A percentile compares a stretch with the other conserved stretches of the same genome.
phyloP scores from a whole-genome alignment of 2,797 vertebrate genomes.

The Sebastes itinus region DNA sequence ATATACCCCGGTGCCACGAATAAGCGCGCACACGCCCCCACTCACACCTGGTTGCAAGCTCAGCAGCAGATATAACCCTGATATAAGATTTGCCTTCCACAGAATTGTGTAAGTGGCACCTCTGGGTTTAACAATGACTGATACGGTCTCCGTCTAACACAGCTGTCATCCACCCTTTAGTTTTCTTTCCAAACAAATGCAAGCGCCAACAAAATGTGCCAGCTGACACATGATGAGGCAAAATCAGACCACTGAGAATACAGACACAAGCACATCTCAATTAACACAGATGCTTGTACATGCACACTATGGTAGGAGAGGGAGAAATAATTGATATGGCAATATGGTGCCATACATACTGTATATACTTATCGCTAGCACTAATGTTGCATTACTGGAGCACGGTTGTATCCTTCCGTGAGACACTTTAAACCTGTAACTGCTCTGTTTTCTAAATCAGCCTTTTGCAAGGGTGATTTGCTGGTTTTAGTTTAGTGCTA shows the following conservation, averaged over 20 bases:
- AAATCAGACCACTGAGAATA: slow-evolving; percentile 38
- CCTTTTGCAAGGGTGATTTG: not conserved
- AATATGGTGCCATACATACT: not conserved
- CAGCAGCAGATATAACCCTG: slow-evolving; percentile 62
- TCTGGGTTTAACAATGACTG: slow-evolving; percentile 49
- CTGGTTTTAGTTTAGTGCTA: not conserved
- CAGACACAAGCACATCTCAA: slow-evolving; percentile 1
- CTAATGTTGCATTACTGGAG: not conserved
- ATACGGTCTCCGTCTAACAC: slow-evolving; percentile 36
- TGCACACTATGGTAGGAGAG: not conserved
- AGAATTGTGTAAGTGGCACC: slow-evolving; percentile 43
- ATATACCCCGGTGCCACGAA: slow-evolving; percentile 40
- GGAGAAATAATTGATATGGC: slow-evolving; percentile 4
- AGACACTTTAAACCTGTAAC: not conserved
- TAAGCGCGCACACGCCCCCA: not conserved
- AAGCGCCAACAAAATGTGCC: slow-evolving; percentile 16
- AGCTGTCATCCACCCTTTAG: slow-evolving; percentile 47
- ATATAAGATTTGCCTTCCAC: slow-evolving; percentile 52
- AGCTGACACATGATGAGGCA: not conserved
- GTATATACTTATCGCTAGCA: not conserved
- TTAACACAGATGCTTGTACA: slow-evolving; percentile 1
- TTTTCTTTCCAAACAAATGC: slow-evolving; percentile 11
- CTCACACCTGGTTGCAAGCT: slow-evolving; percentile 55
- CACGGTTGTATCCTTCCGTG: not conserved
- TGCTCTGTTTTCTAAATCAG: not conserved